A percentile compares a stretch with the other conserved stretches of the same genome.
Evolutionary conservation across 1,140 invertebrate genomes (phyloP).

Genomic region (Brachionus asplanchnoidis): DNA sequence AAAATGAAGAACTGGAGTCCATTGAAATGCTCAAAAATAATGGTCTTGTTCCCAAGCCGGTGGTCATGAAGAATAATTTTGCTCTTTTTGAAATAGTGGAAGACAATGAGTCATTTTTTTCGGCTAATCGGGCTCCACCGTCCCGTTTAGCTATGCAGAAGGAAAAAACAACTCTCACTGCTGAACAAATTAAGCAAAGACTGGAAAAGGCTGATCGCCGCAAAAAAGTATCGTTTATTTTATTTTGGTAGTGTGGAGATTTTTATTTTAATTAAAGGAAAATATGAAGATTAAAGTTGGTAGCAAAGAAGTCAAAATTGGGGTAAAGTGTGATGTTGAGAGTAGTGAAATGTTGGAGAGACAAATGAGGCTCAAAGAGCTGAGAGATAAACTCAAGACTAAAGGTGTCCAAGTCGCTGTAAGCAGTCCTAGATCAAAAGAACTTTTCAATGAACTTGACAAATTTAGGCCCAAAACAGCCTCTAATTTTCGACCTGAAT

Average conservation of each 20-base stretch:
- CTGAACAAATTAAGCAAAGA: neutral
- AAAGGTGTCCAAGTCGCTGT: neutral
- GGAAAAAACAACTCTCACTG: neutral
- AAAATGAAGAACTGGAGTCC: neutral
- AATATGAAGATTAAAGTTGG: neutral
- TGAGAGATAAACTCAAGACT: slow-evolving; percentile 12
- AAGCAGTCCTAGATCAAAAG: neutral
- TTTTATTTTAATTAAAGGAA: neutral
- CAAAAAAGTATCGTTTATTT: neutral
- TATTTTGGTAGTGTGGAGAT: neutral
- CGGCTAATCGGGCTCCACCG: neutral
- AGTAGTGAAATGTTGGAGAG: neutral
- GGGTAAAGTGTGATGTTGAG: neutral
- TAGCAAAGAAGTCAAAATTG: neutral
- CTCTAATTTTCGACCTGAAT: slow-evolving; percentile 13
- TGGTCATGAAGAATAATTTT: neutral
- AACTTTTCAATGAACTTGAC: neutral
- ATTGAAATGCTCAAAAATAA: slow-evolving; percentile 1
- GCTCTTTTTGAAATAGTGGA: slow-evolving; percentile 15
- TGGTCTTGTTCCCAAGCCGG: neutral
- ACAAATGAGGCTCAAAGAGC: neutral
- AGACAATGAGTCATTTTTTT: neutral
- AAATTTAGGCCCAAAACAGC: slow-evolving; percentile 14
- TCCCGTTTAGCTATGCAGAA: neutral
- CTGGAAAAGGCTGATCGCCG: neutral